Percentiles rank a stretch among this genome's conserved stretches.
phyloP scores from a whole-genome alignment of 2,113 vertebrate species.

The Crotalus viridis region DNA sequence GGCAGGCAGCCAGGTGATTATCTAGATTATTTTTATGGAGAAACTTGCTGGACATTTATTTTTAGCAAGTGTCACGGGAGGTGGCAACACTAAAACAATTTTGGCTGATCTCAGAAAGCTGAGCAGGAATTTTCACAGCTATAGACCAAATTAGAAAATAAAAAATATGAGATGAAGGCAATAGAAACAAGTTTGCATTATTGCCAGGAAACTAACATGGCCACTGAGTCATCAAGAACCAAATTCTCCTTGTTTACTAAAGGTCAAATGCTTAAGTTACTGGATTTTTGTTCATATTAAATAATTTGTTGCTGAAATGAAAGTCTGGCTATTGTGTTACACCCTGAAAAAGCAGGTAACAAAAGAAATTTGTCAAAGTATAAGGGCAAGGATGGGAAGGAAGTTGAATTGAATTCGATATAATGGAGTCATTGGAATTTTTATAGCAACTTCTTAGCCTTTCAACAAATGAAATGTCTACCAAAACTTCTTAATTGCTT shows the following conservation, averaged over 20 bases:
- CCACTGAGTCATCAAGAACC: neutral
- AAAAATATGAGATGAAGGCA: neutral
- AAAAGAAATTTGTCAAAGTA: neutral
- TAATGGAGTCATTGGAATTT: neutral
- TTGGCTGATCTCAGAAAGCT: neutral
- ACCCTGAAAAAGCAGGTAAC: neutral
- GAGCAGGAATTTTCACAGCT: neutral
- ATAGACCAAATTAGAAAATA: neutral
- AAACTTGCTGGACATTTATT: neutral
- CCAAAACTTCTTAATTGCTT: neutral
- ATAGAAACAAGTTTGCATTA: neutral
- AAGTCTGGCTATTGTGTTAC: neutral
- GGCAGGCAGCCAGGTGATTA: conserved; percentile 43
- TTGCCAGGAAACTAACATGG: neutral
- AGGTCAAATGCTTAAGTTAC: conserved; percentile 10
- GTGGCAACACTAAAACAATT: neutral
- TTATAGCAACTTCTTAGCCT: neutral
- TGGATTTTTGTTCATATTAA: neutral
- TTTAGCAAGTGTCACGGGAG: neutral
- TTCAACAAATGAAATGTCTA: neutral
- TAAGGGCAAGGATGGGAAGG: neutral
- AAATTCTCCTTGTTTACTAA: conserved; percentile 17
- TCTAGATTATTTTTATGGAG: conserved; percentile 42
- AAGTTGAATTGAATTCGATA: neutral
- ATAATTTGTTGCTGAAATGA: neutral